Evolutionary conservation across 2,113 vertebrate genomes (phyloP).

Genomic region (Trematomus loennbergii): DNA sequence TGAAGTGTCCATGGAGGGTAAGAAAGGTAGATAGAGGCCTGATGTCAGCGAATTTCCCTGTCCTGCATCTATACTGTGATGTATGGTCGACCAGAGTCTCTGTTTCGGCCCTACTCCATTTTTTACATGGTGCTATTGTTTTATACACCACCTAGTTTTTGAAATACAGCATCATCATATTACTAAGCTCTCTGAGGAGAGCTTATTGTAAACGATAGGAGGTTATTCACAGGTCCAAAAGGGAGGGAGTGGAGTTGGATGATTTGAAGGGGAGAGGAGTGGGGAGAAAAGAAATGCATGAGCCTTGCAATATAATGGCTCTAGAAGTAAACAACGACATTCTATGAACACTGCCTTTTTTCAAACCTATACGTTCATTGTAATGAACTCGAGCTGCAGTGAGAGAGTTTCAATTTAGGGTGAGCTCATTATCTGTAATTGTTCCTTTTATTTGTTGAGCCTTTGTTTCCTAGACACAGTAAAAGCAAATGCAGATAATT

Average conservation of each 20-base stretch:
- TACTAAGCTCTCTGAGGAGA: constrained; percentile 71
- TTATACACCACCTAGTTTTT: constrained; percentile 77
- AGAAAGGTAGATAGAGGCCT: constrained; percentile 75
- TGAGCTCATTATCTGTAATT: constrained; percentile 62
- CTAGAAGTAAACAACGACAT: constrained; percentile 37
- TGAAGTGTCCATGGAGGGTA: constrained; percentile 82
- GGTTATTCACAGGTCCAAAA: constrained; percentile 74
- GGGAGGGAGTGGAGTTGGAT: constrained; percentile 49
- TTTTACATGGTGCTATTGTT: constrained; percentile 67
- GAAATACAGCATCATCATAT: constrained; percentile 81
- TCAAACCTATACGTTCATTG: constrained; percentile 41
- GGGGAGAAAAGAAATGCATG: constrained; percentile 14
- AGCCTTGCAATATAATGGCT: constrained; percentile 18
- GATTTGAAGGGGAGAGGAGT: constrained; percentile 34
- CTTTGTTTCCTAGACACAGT: constrained; percentile 55
- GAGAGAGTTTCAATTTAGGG: constrained; percentile 43
- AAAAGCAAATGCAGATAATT: constrained; percentile 53
- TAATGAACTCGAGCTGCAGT: constrained; percentile 56
- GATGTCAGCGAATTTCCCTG: constrained; percentile 80
- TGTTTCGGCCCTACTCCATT: constrained; percentile 68
- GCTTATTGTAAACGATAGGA: constrained; percentile 81
- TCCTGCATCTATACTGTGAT: constrained; percentile 76
- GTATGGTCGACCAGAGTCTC: constrained; percentile 69
- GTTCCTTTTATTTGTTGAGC: constrained; percentile 53
- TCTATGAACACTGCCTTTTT: constrained; percentile 26